Evolutionary conservation across 2,797 vertebrate species (phyloP).

Genomic region (Rhodeus uyekii): DNA sequence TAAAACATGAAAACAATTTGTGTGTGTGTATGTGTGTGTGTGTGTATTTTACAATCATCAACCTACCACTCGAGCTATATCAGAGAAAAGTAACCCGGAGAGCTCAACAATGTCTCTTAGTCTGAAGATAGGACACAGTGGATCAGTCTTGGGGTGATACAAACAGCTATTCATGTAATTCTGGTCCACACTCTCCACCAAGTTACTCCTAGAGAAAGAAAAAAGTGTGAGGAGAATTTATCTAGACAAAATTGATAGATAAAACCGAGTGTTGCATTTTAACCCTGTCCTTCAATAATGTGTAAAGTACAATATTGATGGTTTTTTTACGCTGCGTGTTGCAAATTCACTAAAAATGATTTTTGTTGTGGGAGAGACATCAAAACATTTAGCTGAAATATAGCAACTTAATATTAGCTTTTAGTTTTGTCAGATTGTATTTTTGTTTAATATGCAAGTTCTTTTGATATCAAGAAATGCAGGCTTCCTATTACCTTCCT

Average conservation of each 20-base stretch:
- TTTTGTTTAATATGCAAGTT: not conserved
- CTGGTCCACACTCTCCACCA: slow-evolving; percentile 82
- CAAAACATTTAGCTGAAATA: not conserved
- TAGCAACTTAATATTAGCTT: not conserved
- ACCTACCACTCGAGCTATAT: slow-evolving; percentile 83
- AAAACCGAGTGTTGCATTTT: not conserved
- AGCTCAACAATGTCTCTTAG: slow-evolving; percentile 85
- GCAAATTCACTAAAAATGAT: not conserved
- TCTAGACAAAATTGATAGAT: not conserved
- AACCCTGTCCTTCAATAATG: not conserved
- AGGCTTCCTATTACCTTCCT: not conserved
- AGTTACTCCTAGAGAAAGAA: slow-evolving; percentile 81
- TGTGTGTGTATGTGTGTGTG: not conserved
- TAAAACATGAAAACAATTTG: too few relatives aligned
- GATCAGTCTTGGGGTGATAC: slow-evolving; percentile 71
- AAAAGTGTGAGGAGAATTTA: not conserved
- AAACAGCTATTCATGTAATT: slow-evolving; percentile 81
- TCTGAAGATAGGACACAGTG: slow-evolving; percentile 90
- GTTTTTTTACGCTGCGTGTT: too few relatives aligned
- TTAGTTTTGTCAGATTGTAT: too few relatives aligned
- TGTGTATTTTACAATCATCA: not conserved
- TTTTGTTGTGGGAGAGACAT: not conserved
- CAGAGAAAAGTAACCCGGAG: slow-evolving; percentile 85
- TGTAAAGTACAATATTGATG: not conserved
- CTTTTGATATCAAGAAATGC: not conserved